phyloP scores from a whole-genome alignment of 2,797 vertebrate genomes.

The Scolopax rusticola region DNA sequence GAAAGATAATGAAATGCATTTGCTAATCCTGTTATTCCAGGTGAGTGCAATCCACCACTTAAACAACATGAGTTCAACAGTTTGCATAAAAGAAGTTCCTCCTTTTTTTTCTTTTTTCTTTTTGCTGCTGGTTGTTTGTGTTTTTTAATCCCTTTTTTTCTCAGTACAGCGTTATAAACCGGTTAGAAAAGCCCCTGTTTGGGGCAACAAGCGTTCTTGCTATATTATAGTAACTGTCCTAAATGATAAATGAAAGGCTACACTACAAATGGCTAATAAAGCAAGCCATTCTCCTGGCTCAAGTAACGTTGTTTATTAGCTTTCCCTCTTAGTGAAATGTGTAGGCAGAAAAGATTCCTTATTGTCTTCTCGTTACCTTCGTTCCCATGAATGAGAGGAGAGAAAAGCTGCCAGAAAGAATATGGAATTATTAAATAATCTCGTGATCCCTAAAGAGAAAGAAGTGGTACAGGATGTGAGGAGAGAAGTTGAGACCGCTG shows the following conservation, averaged over 20 bases:
- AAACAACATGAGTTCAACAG: not conserved
- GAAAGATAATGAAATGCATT: constrained; percentile 13
- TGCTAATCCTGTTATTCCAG: constrained; percentile 8
- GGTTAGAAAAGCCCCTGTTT: not conserved
- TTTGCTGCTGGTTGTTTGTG: too few relatives aligned
- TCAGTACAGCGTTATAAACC: not conserved
- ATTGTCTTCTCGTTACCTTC: not conserved
- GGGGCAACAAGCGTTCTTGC: not conserved
- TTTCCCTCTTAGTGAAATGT: not conserved
- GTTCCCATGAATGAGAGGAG: not conserved
- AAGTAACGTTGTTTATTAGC: not conserved
- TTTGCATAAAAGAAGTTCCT: not conserved
- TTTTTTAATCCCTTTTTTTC: not conserved
- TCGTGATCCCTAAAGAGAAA: not conserved
- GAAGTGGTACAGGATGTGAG: not conserved
- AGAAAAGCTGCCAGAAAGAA: not conserved
- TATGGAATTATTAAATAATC: not conserved
- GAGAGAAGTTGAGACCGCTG: not conserved
- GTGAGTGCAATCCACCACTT: not conserved
- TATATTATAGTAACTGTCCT: not conserved
- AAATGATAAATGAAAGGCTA: not conserved
- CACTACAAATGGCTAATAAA: not conserved
- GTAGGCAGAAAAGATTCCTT: not conserved
- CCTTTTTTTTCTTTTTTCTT: too few relatives aligned
- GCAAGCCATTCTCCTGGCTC: not conserved